Percentiles rank a stretch among this genome's conserved stretches.
Conservation (phyloP, 2,113 vertebrate species). For the Oncorhynchus nerka region DNA sequence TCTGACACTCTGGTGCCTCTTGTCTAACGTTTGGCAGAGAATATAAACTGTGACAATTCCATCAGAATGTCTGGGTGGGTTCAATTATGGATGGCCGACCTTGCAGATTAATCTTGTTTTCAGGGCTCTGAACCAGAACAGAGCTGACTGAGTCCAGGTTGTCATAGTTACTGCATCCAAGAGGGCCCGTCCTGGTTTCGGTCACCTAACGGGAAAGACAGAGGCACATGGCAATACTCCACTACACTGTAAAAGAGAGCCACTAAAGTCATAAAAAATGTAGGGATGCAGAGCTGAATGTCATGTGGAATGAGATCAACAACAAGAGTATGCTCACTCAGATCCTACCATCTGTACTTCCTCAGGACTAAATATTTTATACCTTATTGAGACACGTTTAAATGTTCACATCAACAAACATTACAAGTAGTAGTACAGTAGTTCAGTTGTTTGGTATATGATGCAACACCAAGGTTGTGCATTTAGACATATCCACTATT, state of each 20-base stretch:
- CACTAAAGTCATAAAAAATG: constrained; percentile 41
- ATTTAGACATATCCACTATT: no score
- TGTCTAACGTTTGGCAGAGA: constrained; percentile 56
- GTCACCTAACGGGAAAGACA: constrained; percentile 73
- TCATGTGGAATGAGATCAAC: constrained; percentile 36
- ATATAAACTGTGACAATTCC: constrained; percentile 67
- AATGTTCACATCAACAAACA: constrained; percentile 25
- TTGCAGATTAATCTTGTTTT: constrained; percentile 86
- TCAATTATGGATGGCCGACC: constrained; percentile 75
- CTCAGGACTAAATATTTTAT: constrained; percentile 34
- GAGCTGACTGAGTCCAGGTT: constrained; percentile 86
- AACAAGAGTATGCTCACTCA: constrained; percentile 21
- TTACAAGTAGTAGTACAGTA: constrained; percentile 3
- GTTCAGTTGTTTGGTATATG: no score
- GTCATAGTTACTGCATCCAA: constrained; percentile 87
- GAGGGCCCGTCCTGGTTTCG: constrained; percentile 82
- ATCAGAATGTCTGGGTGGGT: constrained; percentile 63
- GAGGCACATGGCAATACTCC: constrained; percentile 47
- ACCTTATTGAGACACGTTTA: constrained; percentile 35
- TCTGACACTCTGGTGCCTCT: constrained; percentile 57
- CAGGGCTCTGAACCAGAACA: constrained; percentile 83
- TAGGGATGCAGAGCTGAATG: constrained; percentile 10
- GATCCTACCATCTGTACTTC: constrained; percentile 13
- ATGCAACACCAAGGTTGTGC: not conserved
- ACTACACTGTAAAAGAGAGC: constrained; percentile 22